A percentile compares a stretch with the other conserved stretches of the same genome.
Conservation (phyloP, 2,888 invertebrate species). For the Chrysolina oricalcia region DNA sequence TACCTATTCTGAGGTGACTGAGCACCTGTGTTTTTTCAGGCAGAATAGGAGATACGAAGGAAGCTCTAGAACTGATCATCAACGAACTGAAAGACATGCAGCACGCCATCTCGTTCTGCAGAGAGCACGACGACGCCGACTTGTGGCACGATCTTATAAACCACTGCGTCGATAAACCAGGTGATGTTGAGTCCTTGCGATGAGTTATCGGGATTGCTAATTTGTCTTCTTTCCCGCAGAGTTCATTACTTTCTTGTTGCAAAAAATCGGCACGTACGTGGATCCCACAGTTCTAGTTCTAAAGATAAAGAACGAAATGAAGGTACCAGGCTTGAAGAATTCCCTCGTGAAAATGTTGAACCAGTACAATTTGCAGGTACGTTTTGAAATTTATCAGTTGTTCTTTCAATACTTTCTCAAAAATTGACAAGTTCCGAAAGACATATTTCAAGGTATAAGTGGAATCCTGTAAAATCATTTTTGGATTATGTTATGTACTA, state of each 20-base stretch:
- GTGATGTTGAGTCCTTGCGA: slow-evolving; percentile 48
- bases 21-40: slow-evolving; percentile 46
- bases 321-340: slow-evolving; percentile 91
- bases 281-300: slow-evolving; percentile 89
- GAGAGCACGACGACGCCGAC: slow-evolving; percentile 95
- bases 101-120: slow-evolving; percentile 96
- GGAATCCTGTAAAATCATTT: no score
- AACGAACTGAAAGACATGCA: slow-evolving; percentile 89
- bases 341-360: slow-evolving; percentile 95
- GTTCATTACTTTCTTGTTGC: slow-evolving; percentile 81
- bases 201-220: neutral
- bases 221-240: slow-evolving; percentile 68
- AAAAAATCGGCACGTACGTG: slow-evolving; percentile 88
- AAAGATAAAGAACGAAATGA: slow-evolving; percentile 87
- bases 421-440: no score
- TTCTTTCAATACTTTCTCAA: no score
- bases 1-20: no score
- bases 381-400: no score
- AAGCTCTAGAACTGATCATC: slow-evolving; percentile 93
- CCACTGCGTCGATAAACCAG: slow-evolving; percentile 89
- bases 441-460: no score
- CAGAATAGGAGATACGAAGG: slow-evolving; percentile 68
- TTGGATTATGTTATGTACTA: no score
- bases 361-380: slow-evolving; percentile 92
- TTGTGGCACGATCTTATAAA: slow-evolving; percentile 94